These are phyloP conservation scores for Oligia strigilis DNA, from an alignment of 2,888 invertebrate genomes.

Conservation along the genomic window DNA sequence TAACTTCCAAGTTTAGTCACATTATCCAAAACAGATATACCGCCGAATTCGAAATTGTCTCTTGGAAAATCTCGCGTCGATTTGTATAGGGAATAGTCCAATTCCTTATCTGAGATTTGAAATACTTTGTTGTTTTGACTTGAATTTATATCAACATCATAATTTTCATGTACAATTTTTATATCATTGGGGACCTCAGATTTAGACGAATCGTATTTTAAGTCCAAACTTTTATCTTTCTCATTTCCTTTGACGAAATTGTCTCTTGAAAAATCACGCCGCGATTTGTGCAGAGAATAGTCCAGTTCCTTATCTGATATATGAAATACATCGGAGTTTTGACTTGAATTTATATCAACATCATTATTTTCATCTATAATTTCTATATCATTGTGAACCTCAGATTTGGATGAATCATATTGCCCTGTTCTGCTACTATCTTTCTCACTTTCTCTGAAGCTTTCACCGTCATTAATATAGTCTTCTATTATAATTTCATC, in stretches of 20 bases:
- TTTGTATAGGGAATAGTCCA: conserved; percentile 91
- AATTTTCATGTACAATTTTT: conserved; percentile 31
- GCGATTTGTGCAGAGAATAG: conserved; percentile 89
- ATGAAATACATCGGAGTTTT: conserved; percentile 77
- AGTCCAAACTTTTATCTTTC: conserved; percentile 6
- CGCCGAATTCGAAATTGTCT: conserved; percentile 73
- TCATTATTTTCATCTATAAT: conserved; percentile 42
- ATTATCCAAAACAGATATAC: conserved; percentile 74
- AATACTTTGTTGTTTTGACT: conserved; percentile 78
- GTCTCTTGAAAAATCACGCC: conserved; percentile 63
- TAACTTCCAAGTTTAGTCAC: conserved; percentile 53
- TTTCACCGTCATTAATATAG: conserved; percentile 36
- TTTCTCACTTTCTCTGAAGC: background rate
- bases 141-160: conserved; percentile 59
- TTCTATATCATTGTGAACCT: conserved; percentile 17
- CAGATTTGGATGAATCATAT: conserved; percentile 19
- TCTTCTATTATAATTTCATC: conserved; percentile 76
- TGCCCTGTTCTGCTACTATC: background rate
- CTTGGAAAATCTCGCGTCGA: conserved; percentile 69
- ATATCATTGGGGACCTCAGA: conserved; percentile 10
- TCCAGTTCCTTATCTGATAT: conserved; percentile 92
- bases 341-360: conserved; percentile 68
- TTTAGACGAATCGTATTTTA: conserved; percentile 26
- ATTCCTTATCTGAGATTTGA: conserved; percentile 91
- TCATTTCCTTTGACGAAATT: conserved; percentile 64